A percentile compares a stretch with the other conserved stretches of the same genome.
These are phyloP conservation scores for Porites lobata DNA, from an alignment of 92 coral and sea anemone species.

Conservation along the genomic window DNA sequence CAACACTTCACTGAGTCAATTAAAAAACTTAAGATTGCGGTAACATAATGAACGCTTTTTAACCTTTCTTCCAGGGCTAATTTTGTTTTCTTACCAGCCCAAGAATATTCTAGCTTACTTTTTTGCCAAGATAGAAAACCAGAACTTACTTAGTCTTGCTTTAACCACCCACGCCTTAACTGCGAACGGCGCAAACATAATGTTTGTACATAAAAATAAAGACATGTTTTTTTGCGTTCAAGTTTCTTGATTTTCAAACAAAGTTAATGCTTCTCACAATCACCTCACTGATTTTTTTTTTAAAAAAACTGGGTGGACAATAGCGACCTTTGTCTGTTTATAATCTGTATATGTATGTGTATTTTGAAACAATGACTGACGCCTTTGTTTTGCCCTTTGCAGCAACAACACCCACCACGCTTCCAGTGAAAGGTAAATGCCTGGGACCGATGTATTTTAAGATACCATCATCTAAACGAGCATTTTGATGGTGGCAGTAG, in stretches of 20 bases:
- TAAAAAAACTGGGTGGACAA: no score
- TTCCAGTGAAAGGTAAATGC: constrained; percentile 17
- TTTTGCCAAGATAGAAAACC: background rate
- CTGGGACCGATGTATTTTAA: background rate
- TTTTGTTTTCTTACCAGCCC: background rate
- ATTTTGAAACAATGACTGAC: no score
- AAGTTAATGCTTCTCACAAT: no score
- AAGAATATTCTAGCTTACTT: background rate
- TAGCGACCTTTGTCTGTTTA: no score
- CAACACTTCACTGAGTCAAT: background rate
- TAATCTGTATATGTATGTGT: no score
- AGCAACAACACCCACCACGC: constrained; percentile 43
- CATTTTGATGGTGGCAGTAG: no score
- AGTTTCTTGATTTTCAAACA: no score
- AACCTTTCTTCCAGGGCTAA: background rate
- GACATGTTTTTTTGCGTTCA: no score
- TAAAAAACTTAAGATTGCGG: background rate
- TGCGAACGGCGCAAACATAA: background rate
- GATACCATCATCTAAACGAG: background rate
- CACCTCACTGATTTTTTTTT: no score
- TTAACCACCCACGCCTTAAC: background rate
- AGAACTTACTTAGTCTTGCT: background rate
- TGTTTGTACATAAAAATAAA: no score
- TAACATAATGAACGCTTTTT: background rate
- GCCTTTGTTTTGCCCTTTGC: background rate